Base-by-base conservation (phyloP, 1,140 invertebrate genomes). In the Nasonia longicornis region DNA sequence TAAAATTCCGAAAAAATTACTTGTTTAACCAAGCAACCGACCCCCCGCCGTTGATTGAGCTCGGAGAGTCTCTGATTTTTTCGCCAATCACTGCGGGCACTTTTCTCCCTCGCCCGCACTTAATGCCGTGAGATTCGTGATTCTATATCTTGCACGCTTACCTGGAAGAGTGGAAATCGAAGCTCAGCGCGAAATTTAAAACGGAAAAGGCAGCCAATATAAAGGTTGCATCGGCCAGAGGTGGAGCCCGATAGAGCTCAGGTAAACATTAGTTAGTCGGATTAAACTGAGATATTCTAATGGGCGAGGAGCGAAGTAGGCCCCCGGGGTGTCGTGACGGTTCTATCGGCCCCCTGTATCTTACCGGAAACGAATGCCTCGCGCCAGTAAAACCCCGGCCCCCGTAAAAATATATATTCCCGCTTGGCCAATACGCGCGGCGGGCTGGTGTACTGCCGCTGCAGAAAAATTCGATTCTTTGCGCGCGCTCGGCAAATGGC, bases 231-330 rank as follows among this genome's bases (percentile, higher is more conserved):
- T 58, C 16, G 80, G 42, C 66, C 48, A 73, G 16, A 67, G n/a
- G 72, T 31, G 73, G 67, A 70, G 80, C 77, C 83, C 83, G 84
- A 85, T 87, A 86, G 85, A 81, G 81, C 82, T 82, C 82, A 84
- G 85, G 86, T 86, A 88, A 88, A 87, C 85, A 88, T 86, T 86
- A 84, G 85, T 86, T 84, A 86, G 80, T 45, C 82, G 85, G 87
- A 88, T 87, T 86, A 84, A 87, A 83, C 81, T 88, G 88, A 90
- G 88, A 90, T 89, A 90, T 89, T 91, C 87, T 88, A 90, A 90
- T 89, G 86, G 87, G 83, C 77, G 66, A 74, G 70, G 0, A 71
- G 84, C 82, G 64, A 82, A 87, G 86, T 88, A 83, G 84, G 86
- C 84, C 89, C 87, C 89, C 79, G 73, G 89, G 87, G 90, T 86